Percentiles rank a stretch among this genome's conserved stretches.
These are phyloP conservation scores for Zosterops borbonicus DNA, from an alignment of 2,113 vertebrate genomes.

Conservation along the genomic window DNA sequence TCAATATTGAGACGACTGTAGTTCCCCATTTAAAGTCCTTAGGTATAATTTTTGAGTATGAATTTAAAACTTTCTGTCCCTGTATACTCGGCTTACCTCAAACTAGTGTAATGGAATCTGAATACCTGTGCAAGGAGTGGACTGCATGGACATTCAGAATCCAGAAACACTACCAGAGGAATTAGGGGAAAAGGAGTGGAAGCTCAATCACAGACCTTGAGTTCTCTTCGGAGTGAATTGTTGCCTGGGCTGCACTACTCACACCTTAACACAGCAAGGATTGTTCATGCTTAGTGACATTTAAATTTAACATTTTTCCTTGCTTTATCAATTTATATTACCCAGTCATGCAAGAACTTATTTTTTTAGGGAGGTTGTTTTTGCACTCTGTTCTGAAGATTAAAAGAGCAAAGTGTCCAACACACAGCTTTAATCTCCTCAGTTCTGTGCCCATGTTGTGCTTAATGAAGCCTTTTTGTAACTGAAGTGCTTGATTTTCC, in stretches of 20 bases:
- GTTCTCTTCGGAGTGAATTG: neutral
- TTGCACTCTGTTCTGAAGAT: neutral
- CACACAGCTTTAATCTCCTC: neutral
- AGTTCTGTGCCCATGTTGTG: neutral
- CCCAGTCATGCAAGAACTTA: neutral
- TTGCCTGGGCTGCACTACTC: neutral
- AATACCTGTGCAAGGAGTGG: neutral
- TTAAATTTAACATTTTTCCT: neutral
- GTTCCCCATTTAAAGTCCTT: neutral
- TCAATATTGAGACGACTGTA: accelerated
- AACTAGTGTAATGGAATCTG: neutral
- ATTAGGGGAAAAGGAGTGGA: neutral
- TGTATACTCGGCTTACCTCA: neutral
- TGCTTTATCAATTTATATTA: neutral
- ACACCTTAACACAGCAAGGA: neutral
- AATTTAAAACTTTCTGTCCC: neutral
- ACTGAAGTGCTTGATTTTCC: neutral
- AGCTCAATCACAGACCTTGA: neutral
- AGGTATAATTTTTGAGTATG: neutral
- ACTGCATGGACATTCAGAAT: neutral
- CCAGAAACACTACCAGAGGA: neutral
- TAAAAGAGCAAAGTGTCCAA: neutral
- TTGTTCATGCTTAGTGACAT: neutral
- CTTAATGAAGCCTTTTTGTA: neutral
- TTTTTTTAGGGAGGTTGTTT: neutral